Conservation (phyloP, 2,113 vertebrate species). For the Gallinago jamesoni region DNA sequence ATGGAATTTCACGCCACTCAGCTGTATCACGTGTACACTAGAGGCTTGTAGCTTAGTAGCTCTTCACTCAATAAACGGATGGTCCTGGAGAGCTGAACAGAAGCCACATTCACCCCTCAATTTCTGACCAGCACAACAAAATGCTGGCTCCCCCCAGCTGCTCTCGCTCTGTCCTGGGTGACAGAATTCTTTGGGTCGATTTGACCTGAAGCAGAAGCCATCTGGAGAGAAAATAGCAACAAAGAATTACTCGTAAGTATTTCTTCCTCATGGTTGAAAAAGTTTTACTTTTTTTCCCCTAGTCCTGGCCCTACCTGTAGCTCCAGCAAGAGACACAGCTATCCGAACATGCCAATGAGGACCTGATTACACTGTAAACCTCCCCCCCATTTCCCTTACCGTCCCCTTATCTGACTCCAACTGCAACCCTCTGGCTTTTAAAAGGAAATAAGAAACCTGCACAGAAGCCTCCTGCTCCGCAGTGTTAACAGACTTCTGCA, state of each 20-base stretch:
- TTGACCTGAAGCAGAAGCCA: not conserved
- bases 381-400: too few species aligned
- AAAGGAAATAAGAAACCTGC: not conserved
- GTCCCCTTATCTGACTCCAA: not conserved
- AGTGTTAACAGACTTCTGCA: not conserved
- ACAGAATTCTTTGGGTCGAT: not conserved
- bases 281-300: not conserved
- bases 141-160: rapidly evolving
- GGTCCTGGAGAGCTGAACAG: not conserved
- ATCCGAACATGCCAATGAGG: not conserved
- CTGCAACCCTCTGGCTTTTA: not conserved
- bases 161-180: too few species aligned
- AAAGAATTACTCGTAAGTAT: not conserved
- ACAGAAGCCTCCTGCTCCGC: not conserved
- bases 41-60: not conserved
- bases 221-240: not conserved
- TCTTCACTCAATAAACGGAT: not conserved
- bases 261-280: not conserved
- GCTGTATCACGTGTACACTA: rapidly evolving
- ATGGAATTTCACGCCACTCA: rapidly evolving
- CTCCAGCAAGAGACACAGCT: not conserved
- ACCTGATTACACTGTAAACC: not conserved
- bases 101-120: not conserved
- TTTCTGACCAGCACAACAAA: not conserved
- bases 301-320: not conserved